phyloP scores from a whole-genome alignment of 2,888 invertebrate species.

The Drosophila neutralis region DNA sequence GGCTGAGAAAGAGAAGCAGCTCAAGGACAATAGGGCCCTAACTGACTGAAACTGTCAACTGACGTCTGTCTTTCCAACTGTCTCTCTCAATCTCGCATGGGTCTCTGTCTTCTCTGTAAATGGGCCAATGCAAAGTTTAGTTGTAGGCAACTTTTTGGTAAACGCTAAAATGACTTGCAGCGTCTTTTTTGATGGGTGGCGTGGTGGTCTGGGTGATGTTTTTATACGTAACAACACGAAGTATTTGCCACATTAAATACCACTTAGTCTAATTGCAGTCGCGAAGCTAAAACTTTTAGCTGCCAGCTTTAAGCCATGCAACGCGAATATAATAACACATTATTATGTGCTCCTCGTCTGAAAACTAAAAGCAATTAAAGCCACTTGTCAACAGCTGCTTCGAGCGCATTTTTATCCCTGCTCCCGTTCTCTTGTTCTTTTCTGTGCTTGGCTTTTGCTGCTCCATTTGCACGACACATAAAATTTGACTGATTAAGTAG shows the following conservation, averaged over 20 bases:
- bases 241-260: conserved; percentile 70
- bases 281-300: conserved; percentile 34
- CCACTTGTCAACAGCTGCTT: conserved; percentile 64
- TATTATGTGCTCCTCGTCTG: conserved; percentile 40
- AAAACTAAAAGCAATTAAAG: conserved; percentile 74
- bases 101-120: not conserved
- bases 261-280: conserved; percentile 75
- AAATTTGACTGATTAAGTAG: conserved; percentile 77
- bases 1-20: conserved; percentile 3
- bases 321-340: conserved; percentile 47
- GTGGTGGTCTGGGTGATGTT: not conserved
- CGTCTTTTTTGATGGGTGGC: conserved; percentile 26
- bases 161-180: conserved; percentile 72
- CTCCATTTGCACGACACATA: conserved; percentile 44
- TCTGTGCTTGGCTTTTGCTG: conserved; percentile 4
- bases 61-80: conserved; percentile 29
- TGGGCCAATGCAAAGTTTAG: conserved; percentile 67
- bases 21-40: conserved; percentile 22
- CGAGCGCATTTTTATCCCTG: conserved; percentile 6
- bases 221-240: conserved; percentile 5
- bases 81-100: not conserved
- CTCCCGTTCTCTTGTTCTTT: not conserved
- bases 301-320: conserved; percentile 52
- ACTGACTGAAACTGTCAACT: conserved; percentile 68
- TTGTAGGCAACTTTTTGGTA: conserved; percentile 56